A percentile compares a stretch with the other conserved stretches of the same genome.
phyloP scores from a whole-genome alignment of 2,797 vertebrate genomes.

The Etheostoma perlongum region DNA sequence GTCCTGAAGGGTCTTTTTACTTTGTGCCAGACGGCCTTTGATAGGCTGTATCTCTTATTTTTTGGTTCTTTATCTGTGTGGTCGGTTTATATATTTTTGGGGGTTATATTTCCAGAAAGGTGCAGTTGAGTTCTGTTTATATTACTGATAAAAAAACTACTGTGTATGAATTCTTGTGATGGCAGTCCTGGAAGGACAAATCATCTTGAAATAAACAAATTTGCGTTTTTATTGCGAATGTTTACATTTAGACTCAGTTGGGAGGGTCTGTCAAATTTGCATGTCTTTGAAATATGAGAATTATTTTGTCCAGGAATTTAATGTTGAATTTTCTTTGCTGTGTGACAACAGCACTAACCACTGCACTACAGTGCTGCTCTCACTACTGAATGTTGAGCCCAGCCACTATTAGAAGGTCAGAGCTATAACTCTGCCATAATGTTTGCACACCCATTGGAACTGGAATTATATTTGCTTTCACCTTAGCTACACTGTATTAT shows the following conservation, averaged over 20 bases:
- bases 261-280: neutral
- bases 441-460: conserved; percentile 14
- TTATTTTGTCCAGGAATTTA: neutral
- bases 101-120: neutral
- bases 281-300: conserved; percentile 16
- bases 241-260: conserved; percentile 2
- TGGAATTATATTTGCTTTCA: conserved; percentile 7
- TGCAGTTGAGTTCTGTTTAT: neutral
- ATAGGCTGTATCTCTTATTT: neutral
- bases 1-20: neutral
- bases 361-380: neutral
- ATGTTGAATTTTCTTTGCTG: neutral
- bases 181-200: neutral
- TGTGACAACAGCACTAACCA: conserved; percentile 2
- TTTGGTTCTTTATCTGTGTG: neutral
- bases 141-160: neutral
- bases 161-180: conserved; percentile 4
- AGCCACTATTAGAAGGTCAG: conserved; percentile 29
- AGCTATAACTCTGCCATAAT: conserved; percentile 16
- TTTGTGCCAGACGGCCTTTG: neutral
- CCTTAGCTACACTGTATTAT: neutral
- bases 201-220: conserved; percentile 10
- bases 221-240: conserved; percentile 4
- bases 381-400: neutral
- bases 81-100: neutral